Conservation (phyloP, 2,888 invertebrate species). For the Cheilosia urbana region DNA sequence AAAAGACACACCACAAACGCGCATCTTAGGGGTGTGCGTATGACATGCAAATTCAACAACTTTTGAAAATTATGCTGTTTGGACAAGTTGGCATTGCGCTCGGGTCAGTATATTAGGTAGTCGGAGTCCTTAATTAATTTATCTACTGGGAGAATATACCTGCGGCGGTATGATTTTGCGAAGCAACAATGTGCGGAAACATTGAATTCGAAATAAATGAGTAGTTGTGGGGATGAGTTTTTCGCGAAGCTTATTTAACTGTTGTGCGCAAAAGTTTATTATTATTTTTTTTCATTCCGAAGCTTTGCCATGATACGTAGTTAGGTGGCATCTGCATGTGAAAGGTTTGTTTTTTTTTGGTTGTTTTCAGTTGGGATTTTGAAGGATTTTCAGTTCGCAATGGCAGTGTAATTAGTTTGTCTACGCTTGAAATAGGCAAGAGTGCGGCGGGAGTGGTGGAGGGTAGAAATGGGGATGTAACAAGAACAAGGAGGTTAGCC, state of each 20-base stretch:
- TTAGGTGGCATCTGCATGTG: slow-evolving; percentile 34
- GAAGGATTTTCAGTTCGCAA: slow-evolving; percentile 20
- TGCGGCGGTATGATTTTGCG: slow-evolving; percentile 1
- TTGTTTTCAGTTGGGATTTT: neutral
- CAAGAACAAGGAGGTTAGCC: too few relatives aligned
- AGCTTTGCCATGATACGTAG: neutral
- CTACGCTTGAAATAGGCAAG: slow-evolving; percentile 1
- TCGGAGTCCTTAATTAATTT: slow-evolving; percentile 31
- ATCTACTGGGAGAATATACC: slow-evolving; percentile 16
- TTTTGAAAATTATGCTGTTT: slow-evolving; percentile 4
- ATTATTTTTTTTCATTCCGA: slow-evolving; percentile 10
- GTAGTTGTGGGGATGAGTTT: slow-evolving; percentile 5
- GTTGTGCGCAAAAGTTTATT: slow-evolving; percentile 13
- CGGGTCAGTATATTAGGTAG: neutral
- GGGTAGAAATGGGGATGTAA: too few relatives aligned
- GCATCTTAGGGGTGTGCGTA: slow-evolving; percentile 33
- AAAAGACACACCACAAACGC: slow-evolving; percentile 34
- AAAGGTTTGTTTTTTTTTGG: slow-evolving; percentile 10
- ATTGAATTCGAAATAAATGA: slow-evolving; percentile 12
- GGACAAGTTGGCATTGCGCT: slow-evolving; percentile 13
- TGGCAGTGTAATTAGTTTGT: slow-evolving; percentile 40
- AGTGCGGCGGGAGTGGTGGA: too few relatives aligned
- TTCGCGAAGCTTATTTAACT: slow-evolving; percentile 8
- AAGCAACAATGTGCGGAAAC: slow-evolving; percentile 1
- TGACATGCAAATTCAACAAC: neutral